Evolutionary conservation across 2,113 vertebrate species (phyloP), one percentile per base, ranked within the genome.

Genomic region (Platycercus adscitus): DNA sequence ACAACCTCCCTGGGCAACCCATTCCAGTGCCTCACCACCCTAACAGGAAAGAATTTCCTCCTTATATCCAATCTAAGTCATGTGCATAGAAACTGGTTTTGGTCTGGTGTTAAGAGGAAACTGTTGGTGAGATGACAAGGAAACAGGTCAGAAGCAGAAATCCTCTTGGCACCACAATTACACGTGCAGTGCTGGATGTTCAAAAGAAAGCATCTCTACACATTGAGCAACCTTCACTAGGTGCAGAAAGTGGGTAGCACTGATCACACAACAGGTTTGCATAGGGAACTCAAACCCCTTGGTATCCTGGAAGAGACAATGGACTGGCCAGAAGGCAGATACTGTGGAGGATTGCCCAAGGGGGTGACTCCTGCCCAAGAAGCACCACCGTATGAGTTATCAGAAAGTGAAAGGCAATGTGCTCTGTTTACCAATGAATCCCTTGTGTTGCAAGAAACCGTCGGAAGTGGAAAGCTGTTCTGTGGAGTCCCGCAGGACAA

Each of bases 201-300:
- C 71, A 43, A 55, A 55, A 77, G 13, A 47, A 69, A 55, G 4
- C 2, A 2, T 31, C 60, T 18, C 86, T 58, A 66, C 21, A 23
- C 17, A 37, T 18, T 23, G 23, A 37, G 6, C 5, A 76, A n/a
- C 19, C 1, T 1, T 70, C 3, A 7, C 20, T 63, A 17, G 0
- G 2, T 78, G 21, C n/a, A 64, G 55, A 28, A 26, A 64, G 25
- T 49, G 49, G 10, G 21, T 64, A 37, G 21, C 0, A 2, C 8
- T 47, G 11, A 49, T 55, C 41, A 64, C 15, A 43, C 35, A 69
- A 47, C 17, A 49, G 29, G 72, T 50, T 78, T 26, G 47, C 55
- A 71, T 37, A 10, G 15, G 23, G 31, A 78, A 31, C 6, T 26
- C 17, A 17, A 64, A 16, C 20, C 8, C 14, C 41, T 11, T 41